phyloP scores from a whole-genome alignment of 2,113 vertebrate species.

The Peromyscus polionotus region DNA sequence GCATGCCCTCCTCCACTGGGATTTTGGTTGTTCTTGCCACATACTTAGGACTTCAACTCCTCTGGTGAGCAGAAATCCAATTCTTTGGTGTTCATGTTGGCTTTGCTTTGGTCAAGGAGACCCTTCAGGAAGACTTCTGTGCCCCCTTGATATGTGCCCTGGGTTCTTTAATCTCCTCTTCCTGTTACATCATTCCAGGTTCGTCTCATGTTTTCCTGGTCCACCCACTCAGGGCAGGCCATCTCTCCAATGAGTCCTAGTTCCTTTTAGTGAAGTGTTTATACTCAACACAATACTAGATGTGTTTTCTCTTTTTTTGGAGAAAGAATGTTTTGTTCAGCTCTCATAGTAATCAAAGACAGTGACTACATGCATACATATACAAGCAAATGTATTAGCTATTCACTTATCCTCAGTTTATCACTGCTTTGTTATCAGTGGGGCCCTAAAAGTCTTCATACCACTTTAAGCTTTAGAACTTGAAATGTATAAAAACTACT shows the following conservation, averaged over 20 bases:
- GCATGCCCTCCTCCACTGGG: background rate
- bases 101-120: background rate
- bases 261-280: background rate
- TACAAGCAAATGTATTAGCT: background rate
- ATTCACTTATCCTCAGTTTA: background rate
- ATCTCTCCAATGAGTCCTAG: background rate
- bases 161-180: background rate
- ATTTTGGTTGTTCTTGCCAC: background rate
- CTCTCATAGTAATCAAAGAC: background rate
- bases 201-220: background rate
- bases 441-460: background rate
- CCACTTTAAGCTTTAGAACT: background rate
- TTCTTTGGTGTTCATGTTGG: background rate
- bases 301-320: background rate
- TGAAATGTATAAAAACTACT: background rate
- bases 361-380: background rate
- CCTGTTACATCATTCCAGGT: background rate
- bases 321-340: background rate
- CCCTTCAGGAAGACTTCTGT: background rate
- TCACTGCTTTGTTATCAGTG: background rate
- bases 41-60: background rate
- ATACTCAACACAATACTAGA: background rate
- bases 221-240: accelerated
- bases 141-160: background rate
- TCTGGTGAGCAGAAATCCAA: background rate